Conservation (phyloP, 2,113 vertebrate genomes). For the Chloebia gouldiae region DNA sequence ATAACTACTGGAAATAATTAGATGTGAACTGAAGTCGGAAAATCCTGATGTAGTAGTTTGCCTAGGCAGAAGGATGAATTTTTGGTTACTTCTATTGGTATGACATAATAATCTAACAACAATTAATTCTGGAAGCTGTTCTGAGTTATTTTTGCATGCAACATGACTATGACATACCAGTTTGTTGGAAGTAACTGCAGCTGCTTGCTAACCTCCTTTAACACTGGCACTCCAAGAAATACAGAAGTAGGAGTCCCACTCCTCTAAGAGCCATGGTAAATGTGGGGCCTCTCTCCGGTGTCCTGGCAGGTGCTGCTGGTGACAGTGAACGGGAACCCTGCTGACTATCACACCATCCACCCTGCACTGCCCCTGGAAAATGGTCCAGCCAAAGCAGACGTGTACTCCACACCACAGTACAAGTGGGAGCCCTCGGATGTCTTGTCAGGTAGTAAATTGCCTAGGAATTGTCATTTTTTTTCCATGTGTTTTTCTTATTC, state of each 20-base stretch:
- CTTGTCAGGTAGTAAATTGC: conserved; percentile 72
- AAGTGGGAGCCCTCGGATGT: conserved; percentile 78
- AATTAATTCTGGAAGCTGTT: neutral
- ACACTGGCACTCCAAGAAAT: neutral
- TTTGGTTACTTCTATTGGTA: neutral
- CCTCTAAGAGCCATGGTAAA: neutral
- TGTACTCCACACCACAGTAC: conserved; percentile 93
- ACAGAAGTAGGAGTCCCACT: neutral
- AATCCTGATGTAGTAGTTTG: neutral
- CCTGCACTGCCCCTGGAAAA: conserved; percentile 81
- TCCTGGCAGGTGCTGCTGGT: conserved; percentile 80
- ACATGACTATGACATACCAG: neutral
- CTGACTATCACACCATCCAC: conserved; percentile 84
- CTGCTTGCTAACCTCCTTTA: neutral
- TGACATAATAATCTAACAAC: neutral
- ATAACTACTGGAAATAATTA: neutral
- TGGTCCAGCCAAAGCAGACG: conserved; percentile 84
- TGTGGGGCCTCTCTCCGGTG: neutral
- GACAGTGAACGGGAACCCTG: conserved; percentile 88
- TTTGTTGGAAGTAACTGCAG: neutral
- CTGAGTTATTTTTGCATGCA: neutral
- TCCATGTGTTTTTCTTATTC: neutral
- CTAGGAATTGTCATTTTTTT: neutral
- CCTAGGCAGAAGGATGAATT: neutral
- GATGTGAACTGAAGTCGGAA: neutral